Percentiles rank a stretch among this genome's conserved stretches.
These are phyloP conservation scores for Drosophila basisetae DNA, from an alignment of 2,888 invertebrate genomes.

Conservation along the genomic window DNA sequence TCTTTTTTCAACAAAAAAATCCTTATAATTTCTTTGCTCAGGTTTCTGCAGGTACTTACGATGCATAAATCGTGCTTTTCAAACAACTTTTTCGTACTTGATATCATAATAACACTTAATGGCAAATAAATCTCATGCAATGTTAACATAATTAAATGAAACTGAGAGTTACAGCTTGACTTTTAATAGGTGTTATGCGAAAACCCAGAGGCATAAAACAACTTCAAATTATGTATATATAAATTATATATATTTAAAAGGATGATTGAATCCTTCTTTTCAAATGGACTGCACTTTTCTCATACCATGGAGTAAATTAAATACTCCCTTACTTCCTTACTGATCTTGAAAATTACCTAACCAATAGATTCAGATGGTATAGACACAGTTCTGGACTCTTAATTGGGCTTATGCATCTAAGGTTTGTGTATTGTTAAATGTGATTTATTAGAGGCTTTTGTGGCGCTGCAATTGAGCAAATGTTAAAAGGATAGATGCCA, in stretches of 20 bases:
- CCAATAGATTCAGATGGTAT: neutral
- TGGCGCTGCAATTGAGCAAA: conserved; percentile 42
- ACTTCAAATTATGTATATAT: neutral
- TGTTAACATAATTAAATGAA: conserved; percentile 68
- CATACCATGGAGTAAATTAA: too few species aligned
- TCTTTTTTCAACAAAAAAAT: conserved; percentile 16
- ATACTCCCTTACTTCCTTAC: neutral
- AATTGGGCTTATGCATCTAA: conserved; percentile 23
- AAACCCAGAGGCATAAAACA: neutral
- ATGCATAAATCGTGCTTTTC: conserved; percentile 70
- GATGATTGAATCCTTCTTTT: neutral
- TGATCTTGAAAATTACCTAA: neutral
- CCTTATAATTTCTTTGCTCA: conserved; percentile 43
- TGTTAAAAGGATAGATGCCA: conserved; percentile 51
- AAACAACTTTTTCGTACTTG: conserved; percentile 63
- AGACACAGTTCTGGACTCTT: neutral
- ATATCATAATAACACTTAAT: conserved; percentile 61
- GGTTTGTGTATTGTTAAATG: conserved; percentile 8
- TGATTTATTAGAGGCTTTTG: conserved; percentile 41
- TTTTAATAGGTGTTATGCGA: neutral
- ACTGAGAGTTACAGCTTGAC: conserved; percentile 13
- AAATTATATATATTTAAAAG: neutral
- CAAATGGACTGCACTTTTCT: neutral
- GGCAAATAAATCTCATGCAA: conserved; percentile 71
- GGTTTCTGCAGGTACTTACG: conserved; percentile 45